These are phyloP conservation scores for Trigoniulus corallinus DNA, from an alignment of 1,140 invertebrate species.

Conservation along the genomic window DNA sequence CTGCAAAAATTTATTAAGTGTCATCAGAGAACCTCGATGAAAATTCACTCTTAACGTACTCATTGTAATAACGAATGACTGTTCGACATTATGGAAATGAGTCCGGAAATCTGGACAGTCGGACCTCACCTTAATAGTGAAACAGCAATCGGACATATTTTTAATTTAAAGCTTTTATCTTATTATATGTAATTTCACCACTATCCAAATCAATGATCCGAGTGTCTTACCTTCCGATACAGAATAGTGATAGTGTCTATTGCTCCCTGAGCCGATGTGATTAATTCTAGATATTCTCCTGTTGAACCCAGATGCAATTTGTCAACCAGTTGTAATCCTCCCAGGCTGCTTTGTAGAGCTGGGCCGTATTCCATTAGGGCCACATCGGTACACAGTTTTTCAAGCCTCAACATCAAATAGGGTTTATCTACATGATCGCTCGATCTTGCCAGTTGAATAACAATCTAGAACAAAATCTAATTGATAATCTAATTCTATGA, in stretches of 20 bases:
- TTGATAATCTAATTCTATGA: conserved; percentile 9
- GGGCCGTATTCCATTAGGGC: conserved; percentile 63
- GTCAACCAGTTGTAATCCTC: conserved; percentile 53
- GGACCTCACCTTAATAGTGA: conserved; percentile 41
- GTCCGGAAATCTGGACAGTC: conserved; percentile 66
- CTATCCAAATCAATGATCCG: no score
- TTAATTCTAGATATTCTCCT: conserved; percentile 57
- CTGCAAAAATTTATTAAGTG: conserved; percentile 42
- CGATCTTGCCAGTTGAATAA: conserved; percentile 37
- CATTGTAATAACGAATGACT: conserved; percentile 52
- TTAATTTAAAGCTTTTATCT: neutral
- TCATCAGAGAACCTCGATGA: conserved; percentile 52
- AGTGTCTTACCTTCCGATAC: conserved; percentile 47
- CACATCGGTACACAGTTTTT: conserved; percentile 48
- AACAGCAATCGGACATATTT: neutral
- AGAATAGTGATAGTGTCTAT: conserved; percentile 49
- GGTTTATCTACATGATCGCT: conserved; percentile 46
- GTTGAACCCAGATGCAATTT: conserved; percentile 54
- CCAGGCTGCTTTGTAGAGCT: conserved; percentile 52
- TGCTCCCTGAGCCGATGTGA: conserved; percentile 36
- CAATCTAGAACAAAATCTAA: conserved; percentile 22
- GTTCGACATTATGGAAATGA: conserved; percentile 63
- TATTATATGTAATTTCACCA: no score
- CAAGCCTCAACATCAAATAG: conserved; percentile 54
- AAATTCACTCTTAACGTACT: conserved; percentile 44